phyloP scores from a whole-genome alignment of 2,888 invertebrate species.

The Eristalinus sepulchralis region DNA sequence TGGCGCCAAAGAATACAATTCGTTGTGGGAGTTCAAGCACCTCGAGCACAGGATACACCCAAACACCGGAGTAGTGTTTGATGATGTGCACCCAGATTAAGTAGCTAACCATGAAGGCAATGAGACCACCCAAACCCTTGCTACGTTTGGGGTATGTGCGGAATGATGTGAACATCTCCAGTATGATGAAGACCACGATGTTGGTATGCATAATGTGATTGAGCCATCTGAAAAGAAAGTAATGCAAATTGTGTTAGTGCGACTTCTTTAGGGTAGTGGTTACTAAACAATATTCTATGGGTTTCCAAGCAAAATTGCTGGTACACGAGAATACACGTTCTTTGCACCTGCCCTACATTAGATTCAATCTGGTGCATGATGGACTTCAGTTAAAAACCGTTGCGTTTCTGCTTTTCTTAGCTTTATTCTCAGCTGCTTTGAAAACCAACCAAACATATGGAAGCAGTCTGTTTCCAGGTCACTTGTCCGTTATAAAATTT shows the following conservation, averaged over 20 bases:
- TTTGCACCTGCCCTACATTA: too few relatives aligned
- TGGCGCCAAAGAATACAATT: slow-evolving; percentile 86
- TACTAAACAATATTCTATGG: too few relatives aligned
- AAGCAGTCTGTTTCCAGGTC: too few relatives aligned
- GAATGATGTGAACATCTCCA: slow-evolving; percentile 89
- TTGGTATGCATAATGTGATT: slow-evolving; percentile 96
- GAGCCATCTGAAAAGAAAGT: slow-evolving; percentile 84
- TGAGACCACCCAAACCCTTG: slow-evolving; percentile 84
- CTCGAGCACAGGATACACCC: slow-evolving; percentile 96
- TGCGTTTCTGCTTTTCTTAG: too few relatives aligned
- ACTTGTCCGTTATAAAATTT: too few relatives aligned
- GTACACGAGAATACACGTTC: too few relatives aligned
- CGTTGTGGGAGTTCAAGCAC: slow-evolving; percentile 88
- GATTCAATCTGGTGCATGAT: too few relatives aligned
- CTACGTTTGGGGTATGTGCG: slow-evolving; percentile 88
- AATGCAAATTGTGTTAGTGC: background rate
- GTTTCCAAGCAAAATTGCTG: too few relatives aligned
- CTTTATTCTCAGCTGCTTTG: too few relatives aligned
- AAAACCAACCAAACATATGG: too few relatives aligned
- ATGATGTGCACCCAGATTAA: slow-evolving; percentile 91
- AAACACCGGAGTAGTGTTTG: slow-evolving; percentile 87
- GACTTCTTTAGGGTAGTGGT: background rate
- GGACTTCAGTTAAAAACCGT: too few relatives aligned
- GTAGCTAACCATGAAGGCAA: slow-evolving; percentile 86
- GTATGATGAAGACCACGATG: slow-evolving; percentile 88